phyloP scores from a whole-genome alignment of 2,113 vertebrate genomes.

The Tinamus guttatus region DNA sequence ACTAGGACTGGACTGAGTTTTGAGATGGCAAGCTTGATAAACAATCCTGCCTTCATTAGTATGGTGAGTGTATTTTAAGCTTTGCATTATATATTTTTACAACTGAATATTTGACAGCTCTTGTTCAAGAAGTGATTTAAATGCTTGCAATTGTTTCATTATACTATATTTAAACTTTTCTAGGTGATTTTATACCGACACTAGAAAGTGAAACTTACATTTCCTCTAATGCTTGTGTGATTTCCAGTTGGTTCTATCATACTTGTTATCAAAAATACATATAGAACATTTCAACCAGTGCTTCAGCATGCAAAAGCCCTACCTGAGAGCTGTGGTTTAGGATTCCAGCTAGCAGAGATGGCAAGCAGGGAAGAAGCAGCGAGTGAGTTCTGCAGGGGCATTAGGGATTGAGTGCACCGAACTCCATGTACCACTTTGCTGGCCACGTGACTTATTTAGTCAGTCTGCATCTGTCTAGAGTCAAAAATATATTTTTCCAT shows the following conservation, averaged over 20 bases:
- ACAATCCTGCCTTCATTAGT: conserved; percentile 98
- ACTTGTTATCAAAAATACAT: neutral
- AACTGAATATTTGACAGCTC: neutral
- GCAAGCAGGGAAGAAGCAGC: neutral
- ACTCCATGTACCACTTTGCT: neutral
- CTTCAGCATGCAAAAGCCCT: neutral
- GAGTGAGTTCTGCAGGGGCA: neutral
- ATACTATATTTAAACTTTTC: neutral
- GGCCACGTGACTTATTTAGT: neutral
- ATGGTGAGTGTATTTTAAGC: conserved; percentile 86
- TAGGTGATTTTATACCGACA: neutral
- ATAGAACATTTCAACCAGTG: neutral
- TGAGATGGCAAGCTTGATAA: conserved; percentile 98
- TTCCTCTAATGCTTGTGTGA: neutral
- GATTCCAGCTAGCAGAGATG: neutral
- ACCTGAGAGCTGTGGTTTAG: neutral
- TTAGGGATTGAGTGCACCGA: neutral
- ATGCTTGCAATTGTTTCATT: neutral
- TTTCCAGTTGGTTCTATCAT: neutral
- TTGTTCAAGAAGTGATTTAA: neutral
- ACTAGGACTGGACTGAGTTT: conserved; percentile 93
- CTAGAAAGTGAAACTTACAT: neutral
- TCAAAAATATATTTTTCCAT: neutral
- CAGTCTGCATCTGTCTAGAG: neutral
- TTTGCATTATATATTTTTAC: neutral